Base-by-base conservation (phyloP, 1,140 invertebrate species). In the Lerema accius region DNA sequence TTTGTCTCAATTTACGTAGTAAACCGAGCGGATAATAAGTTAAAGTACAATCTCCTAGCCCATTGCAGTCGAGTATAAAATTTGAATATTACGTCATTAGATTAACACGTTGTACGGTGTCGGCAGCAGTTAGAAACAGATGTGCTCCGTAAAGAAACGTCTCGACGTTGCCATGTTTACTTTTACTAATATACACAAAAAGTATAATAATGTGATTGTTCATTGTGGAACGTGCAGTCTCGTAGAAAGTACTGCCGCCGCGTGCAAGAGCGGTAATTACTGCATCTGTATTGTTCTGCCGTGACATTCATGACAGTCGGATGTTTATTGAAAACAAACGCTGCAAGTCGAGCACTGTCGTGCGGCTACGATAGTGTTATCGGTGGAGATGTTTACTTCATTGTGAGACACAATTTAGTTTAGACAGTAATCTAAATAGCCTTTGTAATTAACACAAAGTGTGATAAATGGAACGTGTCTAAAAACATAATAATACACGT, bases 121-220 rank as follows among this genome's bases (percentile, higher is more conserved):
- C 37, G 23, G 61, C 61, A 49, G 40, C 62, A 71, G 51, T 46
- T 64, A 58, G 48, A 65, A 67, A 63, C 63, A 66, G 45, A 62
- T 58, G 65, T 39, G 59, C 58, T 51, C 15, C 59, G 61, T 49
- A 68, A 51, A 59, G 49, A 28, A 43, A 13, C 50, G 15, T 42
- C 43, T 53, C 32, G 58, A 42, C 39, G 64, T 67, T 40, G 32
- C 70, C 46, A 19, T 59, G 79, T 84, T 85, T 84, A 84, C 82
- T 80, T 74, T 84, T 82, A 80, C 72, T 82, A 67, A 75, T 78
- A 73, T 73, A 78, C 55, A 82, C 75, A 86, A 86, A 76, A 81
- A 80, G 65, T 76, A 73, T 76, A 79, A 79, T 73, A 75, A 80
- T 75, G 76, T 71, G 71, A 86, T 83, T 88, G 81, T 86, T 80